Conservation (phyloP, 2,888 invertebrate species). For the Alitta virens region DNA sequence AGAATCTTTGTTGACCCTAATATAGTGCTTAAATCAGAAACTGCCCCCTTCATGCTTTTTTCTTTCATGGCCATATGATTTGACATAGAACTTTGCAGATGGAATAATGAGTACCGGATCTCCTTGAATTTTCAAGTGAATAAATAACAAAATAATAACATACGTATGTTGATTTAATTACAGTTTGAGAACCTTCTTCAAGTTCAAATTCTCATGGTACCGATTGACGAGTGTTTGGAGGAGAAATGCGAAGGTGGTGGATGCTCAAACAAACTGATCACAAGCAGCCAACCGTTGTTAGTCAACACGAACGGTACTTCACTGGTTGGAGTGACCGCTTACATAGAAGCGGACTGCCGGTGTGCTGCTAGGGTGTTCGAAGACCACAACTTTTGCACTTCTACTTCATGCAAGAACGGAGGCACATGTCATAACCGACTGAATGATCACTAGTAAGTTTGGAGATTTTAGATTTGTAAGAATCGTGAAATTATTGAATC, state of each 20-base stretch:
- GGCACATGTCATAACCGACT: constrained; percentile 72
- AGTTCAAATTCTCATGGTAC: constrained; percentile 95
- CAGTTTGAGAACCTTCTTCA: constrained; percentile 73
- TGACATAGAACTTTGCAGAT: too few relatives aligned
- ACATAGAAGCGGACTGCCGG: constrained; percentile 87
- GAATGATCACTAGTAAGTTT: too few relatives aligned
- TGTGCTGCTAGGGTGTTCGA: constrained; percentile 92
- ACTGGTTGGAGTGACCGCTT: constrained; percentile 91
- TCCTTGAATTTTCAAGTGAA: too few relatives aligned
- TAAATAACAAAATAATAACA: too few relatives aligned
- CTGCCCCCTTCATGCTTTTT: too few relatives aligned
- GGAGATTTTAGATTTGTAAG: too few relatives aligned
- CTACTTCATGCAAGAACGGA: constrained; percentile 79
- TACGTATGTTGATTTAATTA: too few relatives aligned
- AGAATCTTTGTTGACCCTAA: too few relatives aligned
- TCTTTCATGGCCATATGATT: too few relatives aligned
- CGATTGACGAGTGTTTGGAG: constrained; percentile 68
- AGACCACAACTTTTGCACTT: constrained; percentile 70
- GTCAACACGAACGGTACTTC: constrained; percentile 97
- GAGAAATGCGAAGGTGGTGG: constrained; percentile 67
- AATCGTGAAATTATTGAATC: too few relatives aligned
- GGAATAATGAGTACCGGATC: too few relatives aligned
- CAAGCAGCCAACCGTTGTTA: constrained; percentile 61
- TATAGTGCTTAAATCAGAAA: too few relatives aligned
- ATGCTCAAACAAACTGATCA: constrained; percentile 85